These are phyloP conservation scores for Tapirus terrestris DNA, from an alignment of 2,113 vertebrate genomes.

Conservation along the genomic window DNA sequence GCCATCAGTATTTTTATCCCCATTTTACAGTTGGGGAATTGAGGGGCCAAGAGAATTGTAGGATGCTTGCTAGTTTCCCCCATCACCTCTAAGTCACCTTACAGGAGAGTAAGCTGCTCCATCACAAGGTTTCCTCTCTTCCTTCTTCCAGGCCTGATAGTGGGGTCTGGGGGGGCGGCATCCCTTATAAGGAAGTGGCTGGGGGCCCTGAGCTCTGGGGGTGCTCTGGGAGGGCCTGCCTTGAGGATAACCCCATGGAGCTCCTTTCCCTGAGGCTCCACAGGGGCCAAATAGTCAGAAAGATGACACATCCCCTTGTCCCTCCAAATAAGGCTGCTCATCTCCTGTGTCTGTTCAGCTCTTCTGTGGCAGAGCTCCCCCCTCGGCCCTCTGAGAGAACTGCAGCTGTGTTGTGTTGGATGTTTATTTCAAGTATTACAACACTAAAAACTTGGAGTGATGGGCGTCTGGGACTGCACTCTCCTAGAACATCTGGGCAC, in stretches of 20 bases:
- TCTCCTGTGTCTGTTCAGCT: background rate
- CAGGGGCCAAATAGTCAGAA: background rate
- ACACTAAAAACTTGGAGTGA: background rate
- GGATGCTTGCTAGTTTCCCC: background rate
- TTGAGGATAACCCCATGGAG: background rate
- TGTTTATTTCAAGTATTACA: background rate
- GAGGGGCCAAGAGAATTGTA: background rate
- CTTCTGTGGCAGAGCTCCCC: background rate
- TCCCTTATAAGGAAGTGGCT: background rate
- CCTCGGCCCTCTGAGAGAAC: background rate
- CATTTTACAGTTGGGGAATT: background rate
- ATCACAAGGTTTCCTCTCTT: background rate
- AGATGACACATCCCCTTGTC: too few relatives aligned
- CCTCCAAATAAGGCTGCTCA: background rate
- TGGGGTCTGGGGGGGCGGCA: too few relatives aligned
- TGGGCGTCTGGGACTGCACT: background rate
- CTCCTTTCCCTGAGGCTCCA: background rate
- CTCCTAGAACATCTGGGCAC: background rate
- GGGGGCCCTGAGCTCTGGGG: background rate
- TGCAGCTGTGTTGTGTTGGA: background rate
- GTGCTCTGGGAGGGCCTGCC: background rate
- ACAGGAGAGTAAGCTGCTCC: background rate
- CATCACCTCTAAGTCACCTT: rapidly evolving
- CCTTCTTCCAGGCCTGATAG: background rate
- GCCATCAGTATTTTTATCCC: too few relatives aligned